Evolutionary conservation across 2,888 invertebrate genomes (phyloP).

Genomic region (Hylaea fasciaria): DNA sequence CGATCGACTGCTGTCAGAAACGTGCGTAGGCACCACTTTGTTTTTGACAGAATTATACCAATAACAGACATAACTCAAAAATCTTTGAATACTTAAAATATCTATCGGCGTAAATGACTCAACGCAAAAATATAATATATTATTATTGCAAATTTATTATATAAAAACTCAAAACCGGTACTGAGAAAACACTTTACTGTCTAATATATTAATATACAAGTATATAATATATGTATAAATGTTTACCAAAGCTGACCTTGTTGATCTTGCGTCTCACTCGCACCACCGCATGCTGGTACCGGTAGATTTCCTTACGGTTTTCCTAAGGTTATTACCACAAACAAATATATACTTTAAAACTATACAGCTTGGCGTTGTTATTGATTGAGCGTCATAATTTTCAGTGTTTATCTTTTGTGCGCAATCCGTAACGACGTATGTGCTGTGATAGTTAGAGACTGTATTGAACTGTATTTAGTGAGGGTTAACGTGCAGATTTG

Average conservation of each 20-base stretch:
- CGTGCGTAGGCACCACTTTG: too few relatives aligned
- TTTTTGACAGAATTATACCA: neutral
- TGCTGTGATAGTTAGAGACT: constrained; percentile 14
- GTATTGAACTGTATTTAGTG: constrained; percentile 43
- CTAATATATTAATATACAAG: constrained; percentile 38
- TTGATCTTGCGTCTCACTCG: constrained; percentile 59
- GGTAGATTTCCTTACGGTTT: constrained; percentile 73
- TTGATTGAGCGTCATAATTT: constrained; percentile 49
- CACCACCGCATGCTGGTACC: constrained; percentile 54
- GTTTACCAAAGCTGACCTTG: constrained; percentile 77
- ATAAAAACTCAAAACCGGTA: constrained; percentile 29
- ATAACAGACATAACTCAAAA: neutral
- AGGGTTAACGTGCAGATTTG: constrained; percentile 41
- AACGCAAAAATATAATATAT: constrained; percentile 7
- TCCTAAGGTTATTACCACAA: constrained; percentile 56
- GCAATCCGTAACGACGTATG: constrained; percentile 48
- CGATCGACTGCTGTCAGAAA: too few relatives aligned
- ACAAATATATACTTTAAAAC: constrained; percentile 53
- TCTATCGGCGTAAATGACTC: constrained; percentile 2
- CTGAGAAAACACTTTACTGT: constrained; percentile 36
- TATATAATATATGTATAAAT: constrained; percentile 47
- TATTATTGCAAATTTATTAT: constrained; percentile 12
- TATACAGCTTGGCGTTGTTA: constrained; percentile 49
- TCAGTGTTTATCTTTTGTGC: constrained; percentile 72
- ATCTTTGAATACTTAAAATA: neutral